A percentile compares a stretch with the other conserved stretches of the same genome.
phyloP scores from a whole-genome alignment of 2,888 invertebrate genomes.

The Caenorhabditis zanzibari region DNA sequence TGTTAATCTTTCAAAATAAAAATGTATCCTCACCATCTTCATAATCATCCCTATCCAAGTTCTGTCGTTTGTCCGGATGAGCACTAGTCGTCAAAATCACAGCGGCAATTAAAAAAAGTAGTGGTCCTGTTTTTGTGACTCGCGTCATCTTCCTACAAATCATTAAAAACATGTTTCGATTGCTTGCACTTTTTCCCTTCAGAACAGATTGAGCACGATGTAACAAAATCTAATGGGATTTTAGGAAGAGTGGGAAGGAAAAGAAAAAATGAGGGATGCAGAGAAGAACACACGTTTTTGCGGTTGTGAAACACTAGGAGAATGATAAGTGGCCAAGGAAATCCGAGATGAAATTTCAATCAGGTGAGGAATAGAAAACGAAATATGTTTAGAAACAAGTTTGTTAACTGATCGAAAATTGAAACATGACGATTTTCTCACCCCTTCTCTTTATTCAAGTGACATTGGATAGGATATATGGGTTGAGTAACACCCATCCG shows the following conservation, averaged over 20 bases:
- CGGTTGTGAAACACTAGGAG: constrained; percentile 8
- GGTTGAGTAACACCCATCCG: constrained; percentile 36
- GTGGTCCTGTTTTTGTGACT: constrained; percentile 15
- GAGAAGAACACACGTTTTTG: constrained; percentile 25
- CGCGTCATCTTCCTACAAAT: constrained; percentile 36
- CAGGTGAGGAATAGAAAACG: background rate
- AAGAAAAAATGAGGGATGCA: background rate
- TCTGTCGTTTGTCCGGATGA: constrained; percentile 28
- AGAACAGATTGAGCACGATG: constrained; percentile 10
- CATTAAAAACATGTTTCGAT: constrained; percentile 51
- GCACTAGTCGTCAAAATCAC: constrained; percentile 31
- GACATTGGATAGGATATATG: constrained; percentile 47
- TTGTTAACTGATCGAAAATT: constrained; percentile 1
- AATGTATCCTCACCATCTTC: constrained; percentile 46
- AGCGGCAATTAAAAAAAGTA: constrained; percentile 26
- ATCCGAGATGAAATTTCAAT: background rate
- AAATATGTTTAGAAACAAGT: background rate
- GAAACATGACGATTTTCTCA: constrained; percentile 12
- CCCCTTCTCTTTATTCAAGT: constrained; percentile 27
- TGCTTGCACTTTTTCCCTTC: constrained; percentile 45
- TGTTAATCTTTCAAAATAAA: background rate
- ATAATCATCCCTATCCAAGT: constrained; percentile 51
- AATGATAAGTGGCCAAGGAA: background rate
- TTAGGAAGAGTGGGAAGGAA: background rate
- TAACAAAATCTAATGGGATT: constrained; percentile 33